Evolutionary conservation across 1,140 invertebrate genomes (phyloP).

Genomic region (Diprion similis): DNA sequence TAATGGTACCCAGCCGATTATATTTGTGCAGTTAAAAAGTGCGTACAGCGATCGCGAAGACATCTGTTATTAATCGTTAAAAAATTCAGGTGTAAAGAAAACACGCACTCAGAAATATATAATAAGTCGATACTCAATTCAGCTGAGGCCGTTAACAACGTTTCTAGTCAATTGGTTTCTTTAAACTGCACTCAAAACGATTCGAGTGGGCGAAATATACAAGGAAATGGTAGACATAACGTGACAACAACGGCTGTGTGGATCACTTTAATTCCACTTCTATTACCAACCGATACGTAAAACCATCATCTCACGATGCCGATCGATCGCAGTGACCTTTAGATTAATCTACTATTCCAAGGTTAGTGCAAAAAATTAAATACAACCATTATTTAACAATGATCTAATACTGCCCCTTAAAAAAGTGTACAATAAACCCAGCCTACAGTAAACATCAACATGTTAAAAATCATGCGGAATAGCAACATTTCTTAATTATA

Average conservation of each 20-base stretch:
- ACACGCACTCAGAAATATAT: neutral
- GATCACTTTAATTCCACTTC: slow-evolving; percentile 14
- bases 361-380: neutral
- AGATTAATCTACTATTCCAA: neutral
- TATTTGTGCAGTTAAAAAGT: too few relatives aligned
- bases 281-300: neutral
- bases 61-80: neutral
- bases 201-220: neutral
- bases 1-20: too few relatives aligned
- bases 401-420: too few relatives aligned
- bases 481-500: too few relatives aligned
- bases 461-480: too few relatives aligned
- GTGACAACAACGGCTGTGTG: slow-evolving; percentile 18
- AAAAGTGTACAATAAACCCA: too few relatives aligned
- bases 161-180: neutral
- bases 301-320: neutral
- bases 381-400: too few relatives aligned
- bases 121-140: neutral
- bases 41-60: too few relatives aligned
- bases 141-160: neutral
- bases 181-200: neutral
- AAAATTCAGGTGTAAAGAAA: neutral
- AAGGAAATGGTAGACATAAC: slow-evolving; percentile 25
- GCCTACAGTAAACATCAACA: too few relatives aligned
- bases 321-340: neutral